Conservation (phyloP, 2,797 vertebrate genomes). For the Chelmon rostratus region DNA sequence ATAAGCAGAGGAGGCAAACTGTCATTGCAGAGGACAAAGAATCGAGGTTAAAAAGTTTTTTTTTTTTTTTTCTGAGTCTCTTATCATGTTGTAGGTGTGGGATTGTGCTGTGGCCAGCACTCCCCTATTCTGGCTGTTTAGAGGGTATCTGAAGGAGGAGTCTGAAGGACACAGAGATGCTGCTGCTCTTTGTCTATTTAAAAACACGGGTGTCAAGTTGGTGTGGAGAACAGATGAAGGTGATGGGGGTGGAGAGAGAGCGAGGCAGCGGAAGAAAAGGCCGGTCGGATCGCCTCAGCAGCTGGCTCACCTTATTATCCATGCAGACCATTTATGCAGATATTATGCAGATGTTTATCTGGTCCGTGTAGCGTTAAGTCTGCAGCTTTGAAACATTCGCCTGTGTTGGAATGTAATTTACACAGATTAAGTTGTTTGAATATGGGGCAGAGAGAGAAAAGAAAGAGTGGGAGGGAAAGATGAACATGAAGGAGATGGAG, state of each 20-base stretch:
- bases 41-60: slow-evolving; percentile 42
- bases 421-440: slow-evolving; percentile 58
- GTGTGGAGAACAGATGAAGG: slow-evolving; percentile 67
- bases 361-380: slow-evolving; percentile 46
- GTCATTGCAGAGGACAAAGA: slow-evolving; percentile 51
- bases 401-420: slow-evolving; percentile 58
- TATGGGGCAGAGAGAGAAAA: slow-evolving; percentile 26
- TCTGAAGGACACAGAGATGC: slow-evolving; percentile 73
- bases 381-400: slow-evolving; percentile 49
- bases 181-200: slow-evolving; percentile 63
- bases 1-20: slow-evolving; percentile 14
- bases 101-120: slow-evolving; percentile 67
- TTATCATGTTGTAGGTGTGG: slow-evolving; percentile 57
- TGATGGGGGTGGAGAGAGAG: slow-evolving; percentile 49
- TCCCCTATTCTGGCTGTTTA: slow-evolving; percentile 58
- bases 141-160: slow-evolving; percentile 73
- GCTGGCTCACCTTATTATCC: slow-evolving; percentile 61
- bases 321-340: slow-evolving; percentile 65
- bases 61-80: slow-evolving; percentile 31
- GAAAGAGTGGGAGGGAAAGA: slow-evolving; percentile 13
- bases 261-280: slow-evolving; percentile 35
- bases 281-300: slow-evolving; percentile 48
- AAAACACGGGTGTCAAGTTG: slow-evolving; percentile 56
- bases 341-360: slow-evolving; percentile 71
- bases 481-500: slow-evolving; percentile 15